These are phyloP conservation scores for Tamias sibiricus DNA, from an alignment of 2,113 vertebrate species.

Conservation along the genomic window DNA sequence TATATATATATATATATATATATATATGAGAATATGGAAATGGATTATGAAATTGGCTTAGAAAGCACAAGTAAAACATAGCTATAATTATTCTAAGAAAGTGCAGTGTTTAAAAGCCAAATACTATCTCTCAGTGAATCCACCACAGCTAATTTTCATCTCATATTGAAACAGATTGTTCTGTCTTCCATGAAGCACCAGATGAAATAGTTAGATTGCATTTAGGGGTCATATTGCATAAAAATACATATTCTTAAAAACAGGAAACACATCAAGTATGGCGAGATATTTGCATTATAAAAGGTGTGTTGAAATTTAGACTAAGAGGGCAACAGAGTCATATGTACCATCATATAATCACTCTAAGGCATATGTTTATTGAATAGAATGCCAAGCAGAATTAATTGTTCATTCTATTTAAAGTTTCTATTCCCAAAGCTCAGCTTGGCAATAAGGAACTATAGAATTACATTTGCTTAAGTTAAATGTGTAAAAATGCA, in stretches of 20 bases:
- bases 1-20: neutral
- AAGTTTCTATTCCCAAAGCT: neutral
- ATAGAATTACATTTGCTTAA: neutral
- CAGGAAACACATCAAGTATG: neutral
- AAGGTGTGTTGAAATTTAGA: constrained; percentile 15
- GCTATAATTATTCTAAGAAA: constrained; percentile 21
- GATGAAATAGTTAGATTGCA: constrained; percentile 23
- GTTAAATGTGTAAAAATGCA: neutral
- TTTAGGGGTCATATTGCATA: constrained; percentile 13
- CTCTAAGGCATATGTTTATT: neutral
- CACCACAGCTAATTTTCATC: neutral
- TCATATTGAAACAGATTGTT: constrained; percentile 29
- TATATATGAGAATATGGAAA: neutral
- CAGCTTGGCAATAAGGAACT: neutral
- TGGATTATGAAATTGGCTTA: constrained; percentile 20
- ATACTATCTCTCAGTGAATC: neutral
- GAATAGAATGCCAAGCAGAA: neutral
- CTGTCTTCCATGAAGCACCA: neutral
- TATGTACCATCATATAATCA: neutral
- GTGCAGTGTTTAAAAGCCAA: neutral
- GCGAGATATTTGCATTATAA: neutral
- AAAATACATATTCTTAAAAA: constrained; percentile 28
- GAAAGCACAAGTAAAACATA: neutral
- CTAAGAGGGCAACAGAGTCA: neutral
- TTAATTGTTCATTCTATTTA: constrained; percentile 26